Evolutionary conservation across 2,888 invertebrate species (phyloP).

Genomic region (Tetramorium bicarinatum): DNA sequence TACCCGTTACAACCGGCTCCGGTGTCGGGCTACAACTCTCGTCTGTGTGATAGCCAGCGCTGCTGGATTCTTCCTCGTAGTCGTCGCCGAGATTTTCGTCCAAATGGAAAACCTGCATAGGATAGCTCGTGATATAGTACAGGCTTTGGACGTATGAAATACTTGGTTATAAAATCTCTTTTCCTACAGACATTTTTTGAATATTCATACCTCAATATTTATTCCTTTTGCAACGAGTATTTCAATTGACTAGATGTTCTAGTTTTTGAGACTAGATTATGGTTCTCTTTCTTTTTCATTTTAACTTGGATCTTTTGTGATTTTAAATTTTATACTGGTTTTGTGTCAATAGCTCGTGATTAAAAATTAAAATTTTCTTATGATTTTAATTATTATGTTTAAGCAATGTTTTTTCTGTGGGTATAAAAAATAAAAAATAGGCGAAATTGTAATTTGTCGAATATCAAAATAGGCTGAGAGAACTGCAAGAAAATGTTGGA

Average conservation of each 20-base stretch:
- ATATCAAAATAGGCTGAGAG: not conserved
- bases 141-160: not conserved
- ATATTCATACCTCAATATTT: not conserved
- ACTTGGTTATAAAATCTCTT: not conserved
- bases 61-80: constrained; percentile 82
- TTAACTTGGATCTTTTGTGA: not conserved
- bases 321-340: not conserved
- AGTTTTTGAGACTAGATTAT: not conserved
- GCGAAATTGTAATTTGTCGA: not conserved
- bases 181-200: not conserved
- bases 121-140: not conserved
- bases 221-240: not conserved
- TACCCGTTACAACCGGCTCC: constrained; percentile 76
- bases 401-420: not conserved
- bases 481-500: not conserved
- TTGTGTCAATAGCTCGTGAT: not conserved
- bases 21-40: constrained; percentile 83
- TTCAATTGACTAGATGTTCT: not conserved
- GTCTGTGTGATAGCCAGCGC: constrained; percentile 84
- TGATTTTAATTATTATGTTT: not conserved
- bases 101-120: constrained; percentile 68
- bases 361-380: not conserved
- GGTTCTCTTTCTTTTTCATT: not conserved
- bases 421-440: not conserved
- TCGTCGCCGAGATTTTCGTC: constrained; percentile 82